These are phyloP conservation scores for Drosophila ficusphila DNA, from an alignment of 1,140 invertebrate species.

Conservation along the genomic window DNA sequence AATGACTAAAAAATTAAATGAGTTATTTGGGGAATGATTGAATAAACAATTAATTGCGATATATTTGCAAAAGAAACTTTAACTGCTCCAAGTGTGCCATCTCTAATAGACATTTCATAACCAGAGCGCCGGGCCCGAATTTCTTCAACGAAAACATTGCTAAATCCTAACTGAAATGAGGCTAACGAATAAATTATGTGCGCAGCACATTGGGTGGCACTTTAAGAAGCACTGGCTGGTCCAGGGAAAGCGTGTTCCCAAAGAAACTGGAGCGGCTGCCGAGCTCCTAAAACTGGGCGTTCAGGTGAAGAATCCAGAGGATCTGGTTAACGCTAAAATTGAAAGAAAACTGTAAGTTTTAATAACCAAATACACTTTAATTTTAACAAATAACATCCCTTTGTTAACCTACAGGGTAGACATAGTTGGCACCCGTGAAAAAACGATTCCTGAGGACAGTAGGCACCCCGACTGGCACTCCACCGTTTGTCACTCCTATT, in stretches of 20 bases:
- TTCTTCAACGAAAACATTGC: slow-evolving; percentile 18
- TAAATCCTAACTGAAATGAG: slow-evolving; percentile 86
- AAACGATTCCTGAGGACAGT: slow-evolving; percentile 84
- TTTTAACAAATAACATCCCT: background rate
- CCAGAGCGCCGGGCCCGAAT: slow-evolving; percentile 1
- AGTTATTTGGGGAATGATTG: too few species aligned
- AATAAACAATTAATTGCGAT: background rate
- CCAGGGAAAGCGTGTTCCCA: slow-evolving; percentile 86
- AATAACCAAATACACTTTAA: background rate
- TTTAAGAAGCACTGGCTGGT: slow-evolving; percentile 88
- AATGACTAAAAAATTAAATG: too few species aligned
- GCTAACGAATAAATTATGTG: slow-evolving; percentile 86
- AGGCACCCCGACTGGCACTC: slow-evolving; percentile 88
- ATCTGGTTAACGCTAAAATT: slow-evolving; percentile 30
- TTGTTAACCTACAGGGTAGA: slow-evolving; percentile 73
- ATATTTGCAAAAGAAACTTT: too few species aligned
- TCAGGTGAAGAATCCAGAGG: slow-evolving; percentile 47
- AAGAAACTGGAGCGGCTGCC: slow-evolving; percentile 85
- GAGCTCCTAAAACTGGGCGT: slow-evolving; percentile 79
- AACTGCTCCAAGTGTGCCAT: background rate
- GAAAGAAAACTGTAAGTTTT: slow-evolving; percentile 55
- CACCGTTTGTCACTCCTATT: slow-evolving; percentile 86
- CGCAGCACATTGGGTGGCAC: slow-evolving; percentile 89
- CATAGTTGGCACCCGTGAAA: slow-evolving; percentile 84
- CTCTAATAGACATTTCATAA: slow-evolving; percentile 33